Evolutionary conservation across 2,113 vertebrate species (phyloP), one percentile per base, ranked within the genome.

Genomic region (Coptodon rendalli): DNA sequence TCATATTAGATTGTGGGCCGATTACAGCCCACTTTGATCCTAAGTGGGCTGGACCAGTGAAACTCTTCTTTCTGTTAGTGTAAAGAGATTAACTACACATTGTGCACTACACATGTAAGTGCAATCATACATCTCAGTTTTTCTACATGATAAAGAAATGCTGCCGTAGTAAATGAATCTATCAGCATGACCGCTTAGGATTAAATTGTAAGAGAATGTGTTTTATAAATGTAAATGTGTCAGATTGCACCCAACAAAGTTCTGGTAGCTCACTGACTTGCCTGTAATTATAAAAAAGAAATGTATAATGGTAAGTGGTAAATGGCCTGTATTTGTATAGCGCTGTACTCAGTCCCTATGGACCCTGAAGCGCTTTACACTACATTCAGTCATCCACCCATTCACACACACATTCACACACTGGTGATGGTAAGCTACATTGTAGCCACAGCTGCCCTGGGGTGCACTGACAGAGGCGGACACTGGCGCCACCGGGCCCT

Each of bases 381-480:
- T 56, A 14, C 22, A 45, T 45, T 14, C 54, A 56, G 54, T 56
- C 54, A 14, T 56, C 6, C 54, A 5, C 22, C 0, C 54, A 13
- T 56, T 56, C 54, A 56, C 54, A 27, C 1, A 27, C 54, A 0
- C 54, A 13, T 56, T 56, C 22, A 56, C 54, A 27, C 1, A 27
- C 54, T 0, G 22, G 6, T 56, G 54, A 56, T 56, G 4, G 22
- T 6, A 56, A 40, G 53, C 1, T 56, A 56, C 53, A 56, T 56
- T 56, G 53, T 56, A 54, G 52, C n/a, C 9, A 53, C n/a, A 53
- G 52, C 45, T 0, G 1, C 0, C 9, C 2, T 57, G 54, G 13
- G 13, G 56, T 0, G 0, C 27, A 59, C 27, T 59, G 27, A 59
- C 14, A 31, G 57, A 61, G 57, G 57, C 0, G 1, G 0, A 61